Evolutionary conservation across 2,113 vertebrate genomes (phyloP), one percentile per base, ranked within the genome.

Genomic region (Camelus dromedarius): DNA sequence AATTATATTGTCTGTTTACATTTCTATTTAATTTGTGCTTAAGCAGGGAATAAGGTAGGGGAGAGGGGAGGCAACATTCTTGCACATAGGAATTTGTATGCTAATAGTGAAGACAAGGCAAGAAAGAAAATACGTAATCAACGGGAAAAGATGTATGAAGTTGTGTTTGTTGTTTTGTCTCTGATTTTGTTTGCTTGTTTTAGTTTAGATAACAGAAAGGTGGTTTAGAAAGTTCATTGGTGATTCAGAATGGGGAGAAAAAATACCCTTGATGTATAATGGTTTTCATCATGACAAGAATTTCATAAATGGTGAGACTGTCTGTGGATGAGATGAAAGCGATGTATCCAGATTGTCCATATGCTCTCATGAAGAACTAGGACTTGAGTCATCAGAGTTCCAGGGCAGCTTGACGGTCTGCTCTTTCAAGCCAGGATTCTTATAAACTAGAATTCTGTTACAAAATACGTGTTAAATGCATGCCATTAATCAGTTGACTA

Each of bases 21-120:
- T 86, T 86, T 91, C 32, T 81, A 2, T 83, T 83, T 87, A 54
- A 87, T 90, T 84, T 92, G 26, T 56, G 15, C 52, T 81, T 88
- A 46, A 62, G 28, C 18, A 91, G 3, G 2, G 20, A 2, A n/a
- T 76, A 28, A 10, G 1, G 19, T 5, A 9, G 14, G 48, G 75
- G 32, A 3, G 7, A 18, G 22, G 18, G 15, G 18, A 73, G 9
- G 72, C 13, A 50, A 64, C 6, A 0, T 70, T 62, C 18, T 95
- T 70, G 6, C 30, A n/a, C 8, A 46, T 64, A 70, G 28, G 30
- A 79, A 60, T 75, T 75, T 75, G 24, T 66, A 13, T 13, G 35
- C 38, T 69, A 38, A 60, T 56, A 91, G 6, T 30, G n/a, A 72
- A 91, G 72, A 64, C 22, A 77, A 82, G 8, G 16, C 42, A 48